Base-by-base conservation (phyloP, 2,888 invertebrate genomes). In the Acrocera orbiculus region DNA sequence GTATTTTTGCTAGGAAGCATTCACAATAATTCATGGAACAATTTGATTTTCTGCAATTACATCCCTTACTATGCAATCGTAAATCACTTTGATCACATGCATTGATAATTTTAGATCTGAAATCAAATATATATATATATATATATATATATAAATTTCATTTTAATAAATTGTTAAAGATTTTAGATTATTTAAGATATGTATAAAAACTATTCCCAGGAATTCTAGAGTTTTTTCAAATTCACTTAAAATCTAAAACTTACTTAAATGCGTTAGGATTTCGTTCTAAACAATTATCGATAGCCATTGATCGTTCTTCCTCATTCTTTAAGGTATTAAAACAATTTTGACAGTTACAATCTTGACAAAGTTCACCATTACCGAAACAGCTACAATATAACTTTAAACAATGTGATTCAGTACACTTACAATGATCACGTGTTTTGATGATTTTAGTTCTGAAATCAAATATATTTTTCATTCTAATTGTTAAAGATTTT, bases 301-400 rank as follows among this genome's bases (percentile, higher is more conserved):
- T 95, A 6, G 98, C 96, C 49, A 81, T 73, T 52, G 90, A 87
- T 14, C 98, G 62, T 45, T 92, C 80, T 47, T 90, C 92, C 56
- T 98, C 96, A 53, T 92, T 86, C 39, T 85, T 80, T 43, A 96
- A 64, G 63, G 96, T 96, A 54, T 98, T 98, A 48, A 76, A 86
- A 58, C 98, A 98, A 62, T 93, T 92, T 58, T 78, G 82, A 61
- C 98, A 99, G 56, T 98, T 98, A 64, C 98, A 98, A 58, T 76
- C 77, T 58, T 86, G 81, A 64, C 98, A 98, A 62, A 98, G 98
- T 63, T 98, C 96, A 4, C 95, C 98, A 63, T 95, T 96, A 4
- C 98, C 96, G 67, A 98, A 98, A 58, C 98, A 98, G 56, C 99
- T 98, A 64, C 98, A 98, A 58, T 98, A 95, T 62, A 98, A 61